Evolutionary conservation across 2,888 invertebrate genomes (phyloP).

Genomic region (Tetramorium bicarinatum): DNA sequence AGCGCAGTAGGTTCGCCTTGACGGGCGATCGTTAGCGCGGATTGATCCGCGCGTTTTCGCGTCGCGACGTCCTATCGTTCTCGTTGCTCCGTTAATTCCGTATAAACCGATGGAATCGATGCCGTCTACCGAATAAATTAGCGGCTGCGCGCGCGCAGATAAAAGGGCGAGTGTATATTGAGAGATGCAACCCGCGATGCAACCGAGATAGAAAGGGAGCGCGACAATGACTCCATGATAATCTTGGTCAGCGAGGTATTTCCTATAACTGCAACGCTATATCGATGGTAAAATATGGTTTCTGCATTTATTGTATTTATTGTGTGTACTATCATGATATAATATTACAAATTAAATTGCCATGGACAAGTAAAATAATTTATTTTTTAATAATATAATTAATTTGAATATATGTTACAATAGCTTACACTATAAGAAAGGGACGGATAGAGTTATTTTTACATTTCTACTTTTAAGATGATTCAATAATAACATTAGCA

Average conservation of each 20-base stretch:
- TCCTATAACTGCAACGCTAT: not conserved
- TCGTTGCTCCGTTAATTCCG: constrained; percentile 48
- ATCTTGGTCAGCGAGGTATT: not conserved
- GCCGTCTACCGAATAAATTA: constrained; percentile 50
- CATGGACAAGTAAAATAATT: not conserved
- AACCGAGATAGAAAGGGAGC: not conserved
- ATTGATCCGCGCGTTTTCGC: constrained; percentile 41
- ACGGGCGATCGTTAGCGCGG: constrained; percentile 44
- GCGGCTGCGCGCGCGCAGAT: constrained; percentile 41
- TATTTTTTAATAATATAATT: constrained; percentile 2
- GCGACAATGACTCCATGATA: not conserved
- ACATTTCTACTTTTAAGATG: not conserved
- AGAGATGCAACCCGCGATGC: not conserved
- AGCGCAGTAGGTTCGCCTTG: constrained; percentile 44
- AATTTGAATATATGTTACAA: not conserved
- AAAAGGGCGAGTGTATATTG: constrained; percentile 28
- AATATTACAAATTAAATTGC: not conserved
- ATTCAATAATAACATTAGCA: not conserved
- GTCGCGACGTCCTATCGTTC: constrained; percentile 30
- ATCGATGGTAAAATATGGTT: not conserved
- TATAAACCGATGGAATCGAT: constrained; percentile 55
- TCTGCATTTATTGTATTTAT: not conserved
- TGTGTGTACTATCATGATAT: not conserved
- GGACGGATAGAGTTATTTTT: not conserved
- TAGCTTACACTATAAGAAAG: not conserved